phyloP scores from a whole-genome alignment of 2,888 invertebrate species.

The Apamea sordens region DNA sequence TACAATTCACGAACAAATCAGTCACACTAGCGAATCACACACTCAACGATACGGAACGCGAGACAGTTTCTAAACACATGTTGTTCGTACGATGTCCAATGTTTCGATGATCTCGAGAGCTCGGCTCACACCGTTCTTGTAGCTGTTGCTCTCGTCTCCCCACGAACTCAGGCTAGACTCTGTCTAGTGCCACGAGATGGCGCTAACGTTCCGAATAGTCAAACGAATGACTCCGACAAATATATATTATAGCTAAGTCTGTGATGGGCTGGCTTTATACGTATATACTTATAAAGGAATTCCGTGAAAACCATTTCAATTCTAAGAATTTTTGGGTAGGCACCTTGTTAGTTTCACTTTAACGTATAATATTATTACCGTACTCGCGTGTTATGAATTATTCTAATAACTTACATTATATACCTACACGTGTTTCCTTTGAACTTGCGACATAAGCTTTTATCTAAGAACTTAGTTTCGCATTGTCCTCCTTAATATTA shows the following conservation, averaged over 20 bases:
- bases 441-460: conserved; percentile 21
- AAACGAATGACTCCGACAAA: too few species aligned
- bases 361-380: conserved; percentile 4
- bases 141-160: too few species aligned
- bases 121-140: too few species aligned
- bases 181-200: too few species aligned
- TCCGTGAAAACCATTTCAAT: not conserved
- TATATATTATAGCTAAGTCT: not conserved
- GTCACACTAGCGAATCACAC: too few species aligned
- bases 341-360: not conserved
- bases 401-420: conserved; percentile 16
- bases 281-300: not conserved
- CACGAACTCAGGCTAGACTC: too few species aligned
- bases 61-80: too few species aligned
- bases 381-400: conserved; percentile 13
- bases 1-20: too few species aligned
- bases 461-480: conserved; percentile 24
- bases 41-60: too few species aligned
- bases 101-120: too few species aligned
- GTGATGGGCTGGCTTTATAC: not conserved
- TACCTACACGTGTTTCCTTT: conserved; percentile 18
- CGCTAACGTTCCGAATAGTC: too few species aligned
- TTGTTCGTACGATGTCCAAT: too few species aligned
- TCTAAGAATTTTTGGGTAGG: not conserved
- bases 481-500: conserved; percentile 9